phyloP scores from a whole-genome alignment of 1,140 invertebrate species.

The Adoxophyes honmai region DNA sequence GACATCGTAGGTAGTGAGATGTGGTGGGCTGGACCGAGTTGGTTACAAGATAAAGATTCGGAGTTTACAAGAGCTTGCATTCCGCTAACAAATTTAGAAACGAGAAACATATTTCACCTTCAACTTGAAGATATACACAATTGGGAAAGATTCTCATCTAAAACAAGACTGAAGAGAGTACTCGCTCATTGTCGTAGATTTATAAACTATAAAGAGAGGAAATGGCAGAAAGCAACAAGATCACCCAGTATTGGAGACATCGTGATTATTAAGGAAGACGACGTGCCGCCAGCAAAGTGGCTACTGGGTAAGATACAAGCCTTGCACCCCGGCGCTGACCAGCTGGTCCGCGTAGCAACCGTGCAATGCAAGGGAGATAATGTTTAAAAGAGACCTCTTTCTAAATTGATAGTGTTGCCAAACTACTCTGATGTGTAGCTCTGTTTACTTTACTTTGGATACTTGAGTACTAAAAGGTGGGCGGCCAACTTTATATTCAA shows the following conservation, averaged over 20 bases:
- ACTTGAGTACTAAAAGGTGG: too few relatives aligned
- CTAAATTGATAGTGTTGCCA: too few relatives aligned
- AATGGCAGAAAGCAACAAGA: not conserved
- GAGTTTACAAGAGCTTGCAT: not conserved
- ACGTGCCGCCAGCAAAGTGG: conserved; percentile 1
- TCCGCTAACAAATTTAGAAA: not conserved
- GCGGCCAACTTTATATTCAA: too few relatives aligned
- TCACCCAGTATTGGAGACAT: conserved; percentile 22
- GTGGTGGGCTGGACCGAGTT: not conserved
- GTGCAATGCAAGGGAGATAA: too few relatives aligned
- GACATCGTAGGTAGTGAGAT: too few relatives aligned
- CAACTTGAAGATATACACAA: not conserved
- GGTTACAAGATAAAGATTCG: not conserved
- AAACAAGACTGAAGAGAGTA: conserved; percentile 15
- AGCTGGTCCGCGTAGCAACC: too few relatives aligned
- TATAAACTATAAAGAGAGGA: not conserved
- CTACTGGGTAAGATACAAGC: too few relatives aligned
- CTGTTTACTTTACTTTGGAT: too few relatives aligned
- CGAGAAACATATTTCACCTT: not conserved
- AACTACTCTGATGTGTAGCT: too few relatives aligned
- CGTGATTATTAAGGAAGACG: conserved; percentile 38
- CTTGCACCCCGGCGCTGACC: too few relatives aligned
- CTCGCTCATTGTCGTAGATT: conserved; percentile 11
- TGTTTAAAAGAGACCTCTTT: too few relatives aligned
- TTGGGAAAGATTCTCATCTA: conserved; percentile 16